These are phyloP conservation scores for Nanorana parkeri DNA, from an alignment of 2,113 vertebrate genomes.

Conservation along the genomic window DNA sequence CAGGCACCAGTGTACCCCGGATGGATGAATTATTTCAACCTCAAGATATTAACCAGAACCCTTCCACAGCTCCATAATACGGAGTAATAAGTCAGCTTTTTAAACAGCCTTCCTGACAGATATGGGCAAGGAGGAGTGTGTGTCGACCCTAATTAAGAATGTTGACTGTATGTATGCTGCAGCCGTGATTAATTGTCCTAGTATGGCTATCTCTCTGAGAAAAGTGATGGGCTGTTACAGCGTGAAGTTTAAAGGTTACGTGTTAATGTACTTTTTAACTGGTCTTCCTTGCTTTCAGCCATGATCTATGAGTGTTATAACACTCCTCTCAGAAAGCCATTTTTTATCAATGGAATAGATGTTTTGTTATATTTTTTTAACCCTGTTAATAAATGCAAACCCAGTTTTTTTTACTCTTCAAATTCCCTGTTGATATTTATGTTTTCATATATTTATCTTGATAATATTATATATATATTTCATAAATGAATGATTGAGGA, in stretches of 20 bases:
- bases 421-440: not conserved
- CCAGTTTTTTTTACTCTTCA: not conserved
- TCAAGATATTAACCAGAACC: conserved; percentile 90
- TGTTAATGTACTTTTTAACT: conserved; percentile 82
- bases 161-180: conserved; percentile 78
- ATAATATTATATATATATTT: not conserved
- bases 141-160: conserved; percentile 84
- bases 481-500: no score
- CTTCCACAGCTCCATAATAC: conserved; percentile 81
- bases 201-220: conserved; percentile 83
- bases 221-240: conserved; percentile 84
- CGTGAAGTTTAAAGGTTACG: conserved; percentile 83
- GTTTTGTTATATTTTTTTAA: no score
- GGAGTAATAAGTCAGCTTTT: conserved; percentile 93
- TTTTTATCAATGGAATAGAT: conserved; percentile 33
- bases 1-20: conserved; percentile 68
- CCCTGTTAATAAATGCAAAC: no score
- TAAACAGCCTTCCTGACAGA: conserved; percentile 90
- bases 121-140: conserved; percentile 80
- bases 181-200: conserved; percentile 82
- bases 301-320: conserved; percentile 62
- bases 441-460: not conserved
- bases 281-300: conserved; percentile 73
- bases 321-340: conserved; percentile 52
- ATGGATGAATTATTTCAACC: conserved; percentile 77